A percentile compares a stretch with the other conserved stretches of the same genome.
Conservation (phyloP, 1,140 invertebrate genomes). For the Drosophila repletoides region DNA sequence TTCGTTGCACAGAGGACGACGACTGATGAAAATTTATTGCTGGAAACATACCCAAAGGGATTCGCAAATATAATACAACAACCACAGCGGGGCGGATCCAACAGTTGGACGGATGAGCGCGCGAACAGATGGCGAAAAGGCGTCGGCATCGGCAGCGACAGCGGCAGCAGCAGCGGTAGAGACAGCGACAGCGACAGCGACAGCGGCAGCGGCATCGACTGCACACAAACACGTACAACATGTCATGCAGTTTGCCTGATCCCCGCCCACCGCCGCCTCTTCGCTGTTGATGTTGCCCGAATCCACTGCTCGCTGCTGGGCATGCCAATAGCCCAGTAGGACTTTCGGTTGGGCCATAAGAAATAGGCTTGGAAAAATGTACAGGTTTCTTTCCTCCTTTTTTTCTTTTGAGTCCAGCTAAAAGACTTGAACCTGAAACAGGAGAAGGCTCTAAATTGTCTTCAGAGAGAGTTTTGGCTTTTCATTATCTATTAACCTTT, state of each 20-base stretch:
- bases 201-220: constrained; percentile 24
- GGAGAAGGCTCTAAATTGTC: too few species aligned
- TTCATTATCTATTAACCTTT: too few species aligned
- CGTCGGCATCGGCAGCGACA: constrained; percentile 6
- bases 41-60: constrained; percentile 76
- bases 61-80: constrained; percentile 77
- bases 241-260: constrained; percentile 58
- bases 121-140: constrained; percentile 42
- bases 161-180: neutral
- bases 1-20: constrained; percentile 47
- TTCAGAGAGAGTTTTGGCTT: too few species aligned
- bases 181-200: constrained; percentile 1
- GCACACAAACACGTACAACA: constrained; percentile 66
- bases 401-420: too few species aligned
- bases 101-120: constrained; percentile 40
- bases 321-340: constrained; percentile 45
- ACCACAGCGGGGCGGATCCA: constrained; percentile 38
- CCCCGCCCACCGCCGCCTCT: neutral
- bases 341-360: too few species aligned
- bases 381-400: too few species aligned
- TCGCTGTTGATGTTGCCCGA: neutral
- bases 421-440: too few species aligned
- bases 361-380: too few species aligned
- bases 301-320: neutral
- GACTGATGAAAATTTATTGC: constrained; percentile 80